Evolutionary conservation across 2,113 vertebrate genomes (phyloP).

Genomic region (Castor canadensis): DNA sequence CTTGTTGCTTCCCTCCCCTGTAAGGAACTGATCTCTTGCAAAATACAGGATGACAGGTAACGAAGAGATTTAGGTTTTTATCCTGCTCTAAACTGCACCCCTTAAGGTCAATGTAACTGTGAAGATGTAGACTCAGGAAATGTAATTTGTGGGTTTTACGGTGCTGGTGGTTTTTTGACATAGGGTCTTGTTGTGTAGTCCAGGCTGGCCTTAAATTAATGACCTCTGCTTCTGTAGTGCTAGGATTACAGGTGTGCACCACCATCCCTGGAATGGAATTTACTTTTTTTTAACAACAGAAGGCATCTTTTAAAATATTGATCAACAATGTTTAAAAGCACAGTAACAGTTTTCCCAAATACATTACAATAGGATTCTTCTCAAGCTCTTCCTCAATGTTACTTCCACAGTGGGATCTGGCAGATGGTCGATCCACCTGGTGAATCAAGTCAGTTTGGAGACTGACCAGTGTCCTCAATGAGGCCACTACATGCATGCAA

Average conservation of each 20-base stretch:
- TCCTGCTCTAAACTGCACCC: background rate
- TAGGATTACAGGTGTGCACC: too few species aligned
- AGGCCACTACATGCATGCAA: too few species aligned
- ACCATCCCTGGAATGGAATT: too few species aligned
- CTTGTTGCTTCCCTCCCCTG: background rate
- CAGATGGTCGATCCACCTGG: background rate
- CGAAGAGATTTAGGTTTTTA: background rate
- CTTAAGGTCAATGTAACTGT: background rate
- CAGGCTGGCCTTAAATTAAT: too few species aligned
- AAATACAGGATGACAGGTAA: background rate
- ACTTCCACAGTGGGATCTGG: background rate
- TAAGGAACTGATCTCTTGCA: background rate
- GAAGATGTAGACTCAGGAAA: background rate
- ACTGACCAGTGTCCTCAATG: too few species aligned
- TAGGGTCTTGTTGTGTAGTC: too few species aligned
- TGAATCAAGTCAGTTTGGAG: background rate
- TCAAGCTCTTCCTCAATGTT: background rate
- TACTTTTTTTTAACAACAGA: background rate
- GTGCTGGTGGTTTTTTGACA: too few species aligned
- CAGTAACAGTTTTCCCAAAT: background rate
- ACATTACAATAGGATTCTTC: background rate
- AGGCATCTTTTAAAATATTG: background rate
- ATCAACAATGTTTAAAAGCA: background rate
- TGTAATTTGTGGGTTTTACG: background rate
- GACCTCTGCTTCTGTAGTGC: too few species aligned